These are phyloP conservation scores for Macrosoma leucophasiata DNA, from an alignment of 2,888 invertebrate genomes.

Conservation along the genomic window DNA sequence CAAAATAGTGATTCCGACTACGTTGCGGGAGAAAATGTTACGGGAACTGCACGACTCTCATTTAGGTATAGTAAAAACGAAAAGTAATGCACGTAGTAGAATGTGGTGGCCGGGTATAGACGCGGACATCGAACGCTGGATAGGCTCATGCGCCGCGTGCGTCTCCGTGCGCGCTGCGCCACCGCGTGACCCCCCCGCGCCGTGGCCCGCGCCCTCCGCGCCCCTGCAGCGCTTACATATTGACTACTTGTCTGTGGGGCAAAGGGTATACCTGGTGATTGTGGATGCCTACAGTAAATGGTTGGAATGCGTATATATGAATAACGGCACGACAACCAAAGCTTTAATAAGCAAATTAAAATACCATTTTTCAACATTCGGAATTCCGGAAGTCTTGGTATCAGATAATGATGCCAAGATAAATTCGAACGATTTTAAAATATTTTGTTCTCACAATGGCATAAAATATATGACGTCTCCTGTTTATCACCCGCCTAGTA, in stretches of 20 bases:
- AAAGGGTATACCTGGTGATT: constrained; percentile 18
- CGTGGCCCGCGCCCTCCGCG: constrained; percentile 18
- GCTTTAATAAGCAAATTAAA: constrained; percentile 19
- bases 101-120: constrained; percentile 18
- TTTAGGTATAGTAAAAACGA: constrained; percentile 21
- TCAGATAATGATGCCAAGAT: constrained; percentile 18
- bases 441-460: constrained; percentile 18
- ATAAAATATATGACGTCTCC: constrained; percentile 17
- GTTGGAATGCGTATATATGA: constrained; percentile 23
- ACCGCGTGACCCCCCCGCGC: constrained; percentile 14
- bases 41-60: constrained; percentile 14
- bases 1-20: constrained; percentile 13
- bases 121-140: constrained; percentile 9
- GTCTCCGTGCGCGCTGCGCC: constrained; percentile 9
- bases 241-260: constrained; percentile 21
- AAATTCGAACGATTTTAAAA: constrained; percentile 13
- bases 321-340: constrained; percentile 13
- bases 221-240: constrained; percentile 22
- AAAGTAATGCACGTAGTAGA: constrained; percentile 14
- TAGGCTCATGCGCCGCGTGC: constrained; percentile 11
- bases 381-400: constrained; percentile 11
- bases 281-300: constrained; percentile 21
- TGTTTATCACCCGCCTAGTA: constrained; percentile 10
- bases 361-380: constrained; percentile 18
- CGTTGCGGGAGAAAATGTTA: constrained; percentile 10